Evolutionary conservation across 2,888 invertebrate genomes (phyloP), one percentile per base, ranked within the genome.

Genomic region (Aelia acuminata): DNA sequence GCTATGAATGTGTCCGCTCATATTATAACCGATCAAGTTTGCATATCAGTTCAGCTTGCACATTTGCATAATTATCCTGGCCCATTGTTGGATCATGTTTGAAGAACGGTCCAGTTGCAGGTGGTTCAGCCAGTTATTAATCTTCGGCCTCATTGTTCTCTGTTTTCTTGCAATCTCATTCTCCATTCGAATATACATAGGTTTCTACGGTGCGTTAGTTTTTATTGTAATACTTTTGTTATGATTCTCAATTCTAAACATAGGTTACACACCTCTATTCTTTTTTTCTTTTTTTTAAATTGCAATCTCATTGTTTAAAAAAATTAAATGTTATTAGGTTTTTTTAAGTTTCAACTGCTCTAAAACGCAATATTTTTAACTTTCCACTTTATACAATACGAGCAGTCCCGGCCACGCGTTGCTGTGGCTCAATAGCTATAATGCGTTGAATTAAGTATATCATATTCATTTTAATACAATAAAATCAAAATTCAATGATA

Each of bases 11-110:
- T n/a, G 20, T 70, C 18, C 13, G 31, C 63, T 63, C 13, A 7
- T 63, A 5, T 15, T 63, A 35, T 63, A 31, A 35, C 31, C 43
- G 39, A 47, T 80, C 80, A 39, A 43, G 80, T 80, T 22, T 43
- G 80, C 39, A 80, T 43, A 43, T 80, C 10, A 43, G 80, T 22
- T 39, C 22, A 80, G 39, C 22, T n/a, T 63, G 63, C 43, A 80
- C 80, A 80, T 80, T 80, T 80, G 80, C 80, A 80, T 80, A 80
- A 80, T 43, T 80, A 80, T 70, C 18, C 18, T 70, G 18, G 18
- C 7, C 63, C 35, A 70, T 70, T 70, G 63, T 70, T 31, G 63
- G 63, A 35, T 35, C 35, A 20, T 70, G 63, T 7, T 70, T 35
- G 63, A 35, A 35, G 63, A 70, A 5, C 63, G 63, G 31, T 70